Percentiles rank a stretch among this genome's conserved stretches.
These are phyloP conservation scores for Sebastes minor DNA, from an alignment of 2,797 vertebrate genomes.

Conservation along the genomic window DNA sequence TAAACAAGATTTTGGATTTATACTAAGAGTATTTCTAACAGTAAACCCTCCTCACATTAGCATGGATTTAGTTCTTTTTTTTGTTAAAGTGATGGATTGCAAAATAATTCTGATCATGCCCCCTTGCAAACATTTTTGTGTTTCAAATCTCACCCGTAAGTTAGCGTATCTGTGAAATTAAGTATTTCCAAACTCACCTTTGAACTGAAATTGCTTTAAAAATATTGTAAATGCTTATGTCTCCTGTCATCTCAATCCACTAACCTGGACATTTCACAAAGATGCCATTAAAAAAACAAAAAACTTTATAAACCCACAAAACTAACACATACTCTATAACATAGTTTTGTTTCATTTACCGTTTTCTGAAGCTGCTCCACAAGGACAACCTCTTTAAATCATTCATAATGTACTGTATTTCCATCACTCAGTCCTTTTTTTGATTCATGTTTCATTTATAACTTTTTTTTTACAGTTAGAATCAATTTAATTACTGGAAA, in stretches of 20 bases:
- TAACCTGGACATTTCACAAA: constrained; percentile 77
- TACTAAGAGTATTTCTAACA: constrained; percentile 28
- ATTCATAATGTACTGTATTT: constrained; percentile 75
- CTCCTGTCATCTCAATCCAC: constrained; percentile 70
- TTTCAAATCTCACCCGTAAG: constrained; percentile 52
- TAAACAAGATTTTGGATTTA: constrained; percentile 68
- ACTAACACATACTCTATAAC: constrained; percentile 70
- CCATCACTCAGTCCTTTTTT: constrained; percentile 69
- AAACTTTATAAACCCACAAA: constrained; percentile 70
- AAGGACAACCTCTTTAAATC: constrained; percentile 68
- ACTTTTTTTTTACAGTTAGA: constrained; percentile 73
- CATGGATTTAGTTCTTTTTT: constrained; percentile 22
- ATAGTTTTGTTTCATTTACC: constrained; percentile 74
- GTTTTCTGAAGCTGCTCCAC: constrained; percentile 75
- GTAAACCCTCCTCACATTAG: constrained; percentile 32
- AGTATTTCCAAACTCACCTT: constrained; percentile 49
- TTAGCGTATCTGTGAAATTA: constrained; percentile 43
- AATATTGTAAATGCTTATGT: constrained; percentile 69
- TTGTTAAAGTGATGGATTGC: constrained; percentile 57
- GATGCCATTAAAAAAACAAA: constrained; percentile 63
- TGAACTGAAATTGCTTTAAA: constrained; percentile 53
- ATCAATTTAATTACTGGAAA: constrained; percentile 74
- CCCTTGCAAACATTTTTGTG: constrained; percentile 56
- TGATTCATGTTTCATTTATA: constrained; percentile 75
- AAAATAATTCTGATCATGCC: constrained; percentile 59